Conservation (phyloP, 2,113 vertebrate genomes). For the Microcebus lehilahytsara region DNA sequence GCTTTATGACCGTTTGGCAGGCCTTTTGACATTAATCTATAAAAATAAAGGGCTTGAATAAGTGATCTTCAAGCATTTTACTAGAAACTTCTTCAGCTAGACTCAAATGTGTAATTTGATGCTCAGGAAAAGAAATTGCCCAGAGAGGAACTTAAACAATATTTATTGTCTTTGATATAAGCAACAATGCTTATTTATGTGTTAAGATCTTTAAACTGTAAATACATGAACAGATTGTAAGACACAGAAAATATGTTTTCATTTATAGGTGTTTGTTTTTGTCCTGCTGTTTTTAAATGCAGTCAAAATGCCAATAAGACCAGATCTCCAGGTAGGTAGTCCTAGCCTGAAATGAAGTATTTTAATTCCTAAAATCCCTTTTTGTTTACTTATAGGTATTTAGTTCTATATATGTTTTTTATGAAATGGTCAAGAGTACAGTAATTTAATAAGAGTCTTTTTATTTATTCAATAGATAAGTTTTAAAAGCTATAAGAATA, state of each 20-base stretch:
- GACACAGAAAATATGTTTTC: background rate
- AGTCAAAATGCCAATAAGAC: conserved; percentile 80
- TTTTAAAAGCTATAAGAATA: conserved; percentile 16
- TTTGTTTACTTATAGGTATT: conserved; percentile 20
- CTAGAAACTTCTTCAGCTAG: conserved; percentile 4
- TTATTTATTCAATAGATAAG: conserved; percentile 3
- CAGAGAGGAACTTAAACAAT: background rate
- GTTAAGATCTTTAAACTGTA: conserved; percentile 41
- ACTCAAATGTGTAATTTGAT: background rate
- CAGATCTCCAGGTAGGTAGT: conserved; percentile 81
- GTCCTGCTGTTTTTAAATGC: conserved; percentile 52
- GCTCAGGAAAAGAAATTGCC: background rate
- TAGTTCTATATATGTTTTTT: conserved; percentile 14
- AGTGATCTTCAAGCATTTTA: background rate
- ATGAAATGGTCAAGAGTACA: conserved; percentile 9
- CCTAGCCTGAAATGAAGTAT: background rate
- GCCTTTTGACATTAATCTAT: background rate
- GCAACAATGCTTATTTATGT: background rate
- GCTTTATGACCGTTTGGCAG: background rate
- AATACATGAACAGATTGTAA: background rate
- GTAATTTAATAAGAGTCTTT: conserved; percentile 18
- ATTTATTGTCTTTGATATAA: background rate
- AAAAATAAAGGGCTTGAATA: background rate
- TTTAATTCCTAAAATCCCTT: conserved; percentile 48
- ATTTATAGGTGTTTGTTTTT: conserved; percentile 65